Evolutionary conservation across 2,888 invertebrate species (phyloP).

Genomic region (Romanomermis culicivorax): DNA sequence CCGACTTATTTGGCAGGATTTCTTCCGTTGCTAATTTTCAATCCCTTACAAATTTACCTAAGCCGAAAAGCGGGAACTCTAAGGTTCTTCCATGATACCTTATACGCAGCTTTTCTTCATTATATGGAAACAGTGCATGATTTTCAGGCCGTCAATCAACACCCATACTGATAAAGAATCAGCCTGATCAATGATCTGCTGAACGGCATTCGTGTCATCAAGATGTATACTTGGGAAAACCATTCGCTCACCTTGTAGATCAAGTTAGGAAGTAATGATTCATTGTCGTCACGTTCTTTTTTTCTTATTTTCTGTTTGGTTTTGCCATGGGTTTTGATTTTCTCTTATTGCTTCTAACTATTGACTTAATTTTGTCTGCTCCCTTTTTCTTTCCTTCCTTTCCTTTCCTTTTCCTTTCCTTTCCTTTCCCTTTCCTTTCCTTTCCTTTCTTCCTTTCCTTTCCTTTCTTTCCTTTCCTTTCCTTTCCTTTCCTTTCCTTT

Average conservation of each 20-base stretch:
- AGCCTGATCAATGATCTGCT: slow-evolving; percentile 84
- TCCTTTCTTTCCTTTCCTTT: no score
- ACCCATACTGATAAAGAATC: slow-evolving; percentile 66
- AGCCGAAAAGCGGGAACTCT: slow-evolving; percentile 30
- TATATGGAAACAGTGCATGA: neutral
- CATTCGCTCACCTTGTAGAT: slow-evolving; percentile 60
- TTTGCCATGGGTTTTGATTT: no score
- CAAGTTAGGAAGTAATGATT: slow-evolving; percentile 48
- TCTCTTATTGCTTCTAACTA: no score
- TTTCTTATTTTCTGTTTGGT: no score
- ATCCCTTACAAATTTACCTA: slow-evolving; percentile 54
- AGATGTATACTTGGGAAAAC: slow-evolving; percentile 89
- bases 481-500: no score
- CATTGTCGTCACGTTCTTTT: no score
- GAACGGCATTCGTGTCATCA: slow-evolving; percentile 74
- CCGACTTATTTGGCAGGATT: slow-evolving; percentile 50
- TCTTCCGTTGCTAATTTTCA: slow-evolving; percentile 49
- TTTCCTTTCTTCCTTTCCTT: no score
- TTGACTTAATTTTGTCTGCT: no score
- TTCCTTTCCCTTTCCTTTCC: no score
- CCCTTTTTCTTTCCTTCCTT: no score
- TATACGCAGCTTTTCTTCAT: no score
- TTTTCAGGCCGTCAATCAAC: slow-evolving; percentile 53
- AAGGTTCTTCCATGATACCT: slow-evolving; percentile 13
- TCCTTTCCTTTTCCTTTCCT: no score